Evolutionary conservation across 2,797 vertebrate species (phyloP), one percentile per base, ranked within the genome.

Genomic region (Sebastes trivittatus): DNA sequence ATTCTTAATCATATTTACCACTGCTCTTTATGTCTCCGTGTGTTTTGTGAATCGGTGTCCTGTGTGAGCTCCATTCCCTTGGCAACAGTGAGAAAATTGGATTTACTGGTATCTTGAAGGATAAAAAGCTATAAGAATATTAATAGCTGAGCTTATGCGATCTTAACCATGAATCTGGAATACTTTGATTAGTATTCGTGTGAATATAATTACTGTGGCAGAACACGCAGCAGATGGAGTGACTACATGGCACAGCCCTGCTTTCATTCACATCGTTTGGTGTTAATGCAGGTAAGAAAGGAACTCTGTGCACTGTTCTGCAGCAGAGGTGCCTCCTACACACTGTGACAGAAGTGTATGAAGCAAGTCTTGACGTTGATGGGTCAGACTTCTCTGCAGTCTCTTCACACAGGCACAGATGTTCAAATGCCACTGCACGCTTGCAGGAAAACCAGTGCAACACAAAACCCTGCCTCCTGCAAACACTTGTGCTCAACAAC

Each of bases 401-500:
- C 29, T 84, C 61, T 62, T 36, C 71, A 63, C 56, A 77, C 54
- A 77, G 23, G 11, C 76, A 63, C 83, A 92, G 78, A 80, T 88
- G 91, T 90, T 86, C 32, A 83, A 84, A 85, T 64, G 18, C 72
- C 73, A 67, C 55, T 6, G 42, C 34, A 32, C 23, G 81, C 79
- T 69, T 36, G 75, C 72, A 87, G 77, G 56, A 85, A 87, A 92
- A 83, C 68, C 77, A 72, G 78, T 74, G 38, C 74, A 70, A 79
- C 76, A 46, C 74, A 70, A 76, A 80, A 62, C 52, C 25, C 46
- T 29, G 5, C 63, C 75, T 74, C 59, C 54, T 86, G 64, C 67
- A 65, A 71, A 86, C 79, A 75, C 75, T 80, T 80, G 46, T 20
- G 22, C 62, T 73, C 58, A 58, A 54, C 71, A 73, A 73, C 78